phyloP scores from a whole-genome alignment of 2,113 vertebrate genomes.

The Todiramphus saurophagus region DNA sequence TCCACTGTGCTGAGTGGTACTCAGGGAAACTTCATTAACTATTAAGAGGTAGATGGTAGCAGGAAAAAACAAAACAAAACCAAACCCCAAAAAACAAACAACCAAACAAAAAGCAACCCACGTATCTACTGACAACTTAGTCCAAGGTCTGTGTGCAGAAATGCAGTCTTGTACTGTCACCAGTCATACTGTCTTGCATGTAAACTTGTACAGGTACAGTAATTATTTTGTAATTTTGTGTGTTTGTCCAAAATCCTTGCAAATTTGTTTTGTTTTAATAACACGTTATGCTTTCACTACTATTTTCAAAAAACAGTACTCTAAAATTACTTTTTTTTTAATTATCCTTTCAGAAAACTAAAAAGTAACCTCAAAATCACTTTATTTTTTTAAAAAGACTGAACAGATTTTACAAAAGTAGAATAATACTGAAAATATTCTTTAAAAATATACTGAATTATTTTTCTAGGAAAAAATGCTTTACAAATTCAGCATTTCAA shows the following conservation, averaged over 20 bases:
- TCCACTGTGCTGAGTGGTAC: background rate
- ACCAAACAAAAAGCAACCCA: background rate
- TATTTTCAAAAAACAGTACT: background rate
- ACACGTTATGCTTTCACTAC: background rate
- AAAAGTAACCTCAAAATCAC: background rate
- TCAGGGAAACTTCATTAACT: conserved; percentile 16
- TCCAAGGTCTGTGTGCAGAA: background rate
- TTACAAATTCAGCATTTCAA: background rate
- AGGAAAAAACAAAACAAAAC: background rate
- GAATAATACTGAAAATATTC: background rate
- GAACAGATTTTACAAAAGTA: background rate
- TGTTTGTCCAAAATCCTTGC: background rate
- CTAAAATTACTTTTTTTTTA: background rate
- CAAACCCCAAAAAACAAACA: background rate
- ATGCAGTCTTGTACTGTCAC: background rate
- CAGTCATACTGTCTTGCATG: background rate
- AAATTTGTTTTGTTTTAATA: background rate
- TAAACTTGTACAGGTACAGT: background rate
- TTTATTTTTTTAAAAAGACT: background rate
- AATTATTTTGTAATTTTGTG: background rate
- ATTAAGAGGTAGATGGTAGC: background rate
- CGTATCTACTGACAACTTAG: background rate
- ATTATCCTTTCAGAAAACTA: background rate
- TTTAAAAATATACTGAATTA: background rate
- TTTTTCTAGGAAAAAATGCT: background rate